Percentiles rank a stretch among this genome's conserved stretches.
phyloP scores from a whole-genome alignment of 1,140 invertebrate species.

The Meteorus sp. region DNA sequence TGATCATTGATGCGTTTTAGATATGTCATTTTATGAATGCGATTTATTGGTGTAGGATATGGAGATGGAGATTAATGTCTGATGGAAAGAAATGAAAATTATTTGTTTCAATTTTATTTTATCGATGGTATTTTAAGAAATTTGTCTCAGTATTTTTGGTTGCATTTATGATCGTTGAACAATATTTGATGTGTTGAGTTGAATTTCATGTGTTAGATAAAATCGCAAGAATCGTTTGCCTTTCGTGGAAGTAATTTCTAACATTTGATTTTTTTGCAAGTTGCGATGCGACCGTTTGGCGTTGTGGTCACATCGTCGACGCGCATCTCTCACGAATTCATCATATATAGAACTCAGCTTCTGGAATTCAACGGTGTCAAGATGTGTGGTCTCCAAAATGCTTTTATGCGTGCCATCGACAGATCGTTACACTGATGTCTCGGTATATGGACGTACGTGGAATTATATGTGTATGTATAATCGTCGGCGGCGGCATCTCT shows the following conservation, averaged over 20 bases:
- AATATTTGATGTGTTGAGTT: not conserved
- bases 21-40: not conserved
- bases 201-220: no score
- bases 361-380: slow-evolving; percentile 52
- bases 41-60: not conserved
- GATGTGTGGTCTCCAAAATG: slow-evolving; percentile 49
- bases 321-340: no score
- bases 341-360: slow-evolving; percentile 55
- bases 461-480: no score
- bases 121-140: not conserved
- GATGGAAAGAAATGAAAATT: not conserved
- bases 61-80: not conserved
- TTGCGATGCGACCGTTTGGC: slow-evolving; percentile 32
- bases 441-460: no score
- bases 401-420: no score
- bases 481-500: no score
- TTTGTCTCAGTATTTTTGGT: not conserved
- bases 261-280: slow-evolving; percentile 35
- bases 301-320: no score
- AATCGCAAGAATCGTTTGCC: no score
- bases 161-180: not conserved
- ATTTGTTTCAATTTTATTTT: not conserved
- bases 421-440: no score
- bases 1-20: slow-evolving; percentile 7
- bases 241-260: slow-evolving; percentile 40